Percentiles rank a stretch among this genome's conserved stretches.
These are phyloP conservation scores for Drosophila lowei DNA, from an alignment of 1,140 invertebrate genomes.

Conservation along the genomic window DNA sequence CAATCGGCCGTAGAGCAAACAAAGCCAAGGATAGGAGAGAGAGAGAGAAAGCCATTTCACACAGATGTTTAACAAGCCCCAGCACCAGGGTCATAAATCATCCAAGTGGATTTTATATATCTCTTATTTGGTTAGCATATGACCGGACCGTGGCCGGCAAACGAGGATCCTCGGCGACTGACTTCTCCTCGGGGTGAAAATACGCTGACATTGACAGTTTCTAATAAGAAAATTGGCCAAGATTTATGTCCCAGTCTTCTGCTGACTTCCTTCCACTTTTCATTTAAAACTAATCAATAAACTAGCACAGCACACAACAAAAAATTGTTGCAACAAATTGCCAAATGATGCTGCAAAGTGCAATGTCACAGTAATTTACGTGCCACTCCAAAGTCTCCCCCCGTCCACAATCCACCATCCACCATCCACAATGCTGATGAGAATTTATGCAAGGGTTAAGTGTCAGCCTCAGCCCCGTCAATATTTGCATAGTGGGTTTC, in stretches of 20 bases:
- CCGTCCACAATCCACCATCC: too few relatives aligned
- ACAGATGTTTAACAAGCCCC: conserved; percentile 76
- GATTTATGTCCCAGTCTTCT: conserved; percentile 59
- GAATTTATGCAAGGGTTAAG: conserved; percentile 79
- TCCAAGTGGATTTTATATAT: conserved; percentile 62
- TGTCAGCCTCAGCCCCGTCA: conserved; percentile 45
- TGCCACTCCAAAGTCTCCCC: conserved; percentile 46
- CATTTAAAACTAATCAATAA: conserved; percentile 80
- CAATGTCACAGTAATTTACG: conserved; percentile 81
- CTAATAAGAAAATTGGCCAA: conserved; percentile 71
- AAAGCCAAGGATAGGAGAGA: conserved; percentile 58
- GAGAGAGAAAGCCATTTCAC: conserved; percentile 65
- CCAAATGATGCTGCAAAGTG: conserved; percentile 73
- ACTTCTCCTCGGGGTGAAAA: conserved; percentile 59
- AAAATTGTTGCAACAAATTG: conserved; percentile 55
- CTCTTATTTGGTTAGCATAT: conserved; percentile 44
- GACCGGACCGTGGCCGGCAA: conserved; percentile 30
- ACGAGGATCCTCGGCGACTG: neutral
- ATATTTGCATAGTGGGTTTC: conserved; percentile 48
- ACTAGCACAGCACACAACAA: conserved; percentile 34
- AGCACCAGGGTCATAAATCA: conserved; percentile 73
- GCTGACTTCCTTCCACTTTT: conserved; percentile 52
- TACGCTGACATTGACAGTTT: conserved; percentile 72
- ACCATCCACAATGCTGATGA: conserved; percentile 57
- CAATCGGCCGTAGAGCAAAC: conserved; percentile 57